Evolutionary conservation across 2,113 vertebrate genomes (phyloP).

Genomic region (Mirza zaza): DNA sequence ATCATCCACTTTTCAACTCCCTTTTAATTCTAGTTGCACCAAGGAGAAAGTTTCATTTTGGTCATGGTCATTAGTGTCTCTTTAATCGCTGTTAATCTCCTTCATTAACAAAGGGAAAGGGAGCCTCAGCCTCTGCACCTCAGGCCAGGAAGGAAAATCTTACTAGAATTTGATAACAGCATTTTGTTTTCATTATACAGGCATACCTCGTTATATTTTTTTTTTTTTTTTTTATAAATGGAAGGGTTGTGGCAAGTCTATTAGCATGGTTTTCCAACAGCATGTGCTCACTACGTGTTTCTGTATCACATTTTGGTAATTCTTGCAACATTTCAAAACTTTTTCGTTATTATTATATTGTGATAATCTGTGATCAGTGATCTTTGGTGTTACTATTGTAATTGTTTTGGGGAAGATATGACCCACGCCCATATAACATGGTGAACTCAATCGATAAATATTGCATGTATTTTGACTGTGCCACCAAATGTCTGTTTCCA

Average conservation of each 20-base stretch:
- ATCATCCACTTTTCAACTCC: not conserved
- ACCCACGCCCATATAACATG: not conserved
- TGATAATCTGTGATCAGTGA: not conserved
- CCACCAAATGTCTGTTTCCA: not conserved
- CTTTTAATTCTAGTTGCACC: not conserved
- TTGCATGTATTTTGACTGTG: not conserved
- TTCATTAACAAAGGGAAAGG: not conserved
- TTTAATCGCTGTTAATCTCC: not conserved
- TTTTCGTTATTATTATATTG: not conserved
- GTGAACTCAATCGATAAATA: not conserved
- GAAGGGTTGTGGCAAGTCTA: not conserved
- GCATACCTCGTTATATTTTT: not conserved
- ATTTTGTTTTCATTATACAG: slow-evolving; percentile 7
- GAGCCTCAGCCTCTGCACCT: not conserved
- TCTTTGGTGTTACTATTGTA: not conserved
- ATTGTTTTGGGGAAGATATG: not conserved
- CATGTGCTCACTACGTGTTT: not conserved
- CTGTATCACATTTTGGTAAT: not conserved
- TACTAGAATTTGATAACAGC: not conserved
- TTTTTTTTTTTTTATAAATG: not conserved
- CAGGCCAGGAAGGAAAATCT: not conserved
- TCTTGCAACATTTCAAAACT: not conserved
- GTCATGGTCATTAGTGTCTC: not conserved
- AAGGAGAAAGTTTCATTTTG: not conserved
- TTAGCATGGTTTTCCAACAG: not conserved